Base-by-base conservation (phyloP, 2,113 vertebrate species). In the Brachionichthys hirsutus region DNA sequence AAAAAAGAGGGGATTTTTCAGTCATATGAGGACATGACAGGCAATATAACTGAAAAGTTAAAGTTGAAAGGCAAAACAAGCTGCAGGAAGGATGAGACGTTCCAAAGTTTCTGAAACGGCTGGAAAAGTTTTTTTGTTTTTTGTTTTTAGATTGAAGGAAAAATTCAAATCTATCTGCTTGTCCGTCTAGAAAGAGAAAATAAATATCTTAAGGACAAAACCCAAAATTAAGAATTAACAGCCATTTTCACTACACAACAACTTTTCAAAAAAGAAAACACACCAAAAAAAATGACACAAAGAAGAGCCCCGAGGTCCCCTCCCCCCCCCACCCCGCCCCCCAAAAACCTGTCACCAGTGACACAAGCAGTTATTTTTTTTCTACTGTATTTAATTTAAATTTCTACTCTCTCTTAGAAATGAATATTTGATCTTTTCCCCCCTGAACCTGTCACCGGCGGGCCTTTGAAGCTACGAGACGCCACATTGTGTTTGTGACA, bases 371-470 rank as follows among this genome's bases (percentile, higher is more conserved):
- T 86, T 86, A 80, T 87, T 89, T 22, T 86, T 78, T 85, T 88
- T 86, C 80, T 65, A 45, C 71, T 52, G 73, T 65, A 80, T 88
- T 89, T 84, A 82, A 87, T 87, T 90, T 87, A 84, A 87, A 87
- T 89, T 80, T 79, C 88, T 84, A 82, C 73, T 74, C 63, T 72
- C 70, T 86, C 81, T 81, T 79, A 65, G 79, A 85, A 88, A 87
- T 85, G 82, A 91, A 91, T 89, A 89, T 90, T 90, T 91, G 84
- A 87, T 88, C 82, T 86, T 85, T 87, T 74, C 83, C 80, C 80
- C 80, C 70, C 81, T 68, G 75, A 91, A 89, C 80, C 84, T 88
- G 88, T 88, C 90, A 92, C 82, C 38, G 58, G 67, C 73, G 73
- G 74, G 75, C 68, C 86, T 92, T 92, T 92, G 90, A 92, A 90